Base-by-base conservation (phyloP, 2,797 vertebrate genomes). In the Sylvilagus floridanus region DNA sequence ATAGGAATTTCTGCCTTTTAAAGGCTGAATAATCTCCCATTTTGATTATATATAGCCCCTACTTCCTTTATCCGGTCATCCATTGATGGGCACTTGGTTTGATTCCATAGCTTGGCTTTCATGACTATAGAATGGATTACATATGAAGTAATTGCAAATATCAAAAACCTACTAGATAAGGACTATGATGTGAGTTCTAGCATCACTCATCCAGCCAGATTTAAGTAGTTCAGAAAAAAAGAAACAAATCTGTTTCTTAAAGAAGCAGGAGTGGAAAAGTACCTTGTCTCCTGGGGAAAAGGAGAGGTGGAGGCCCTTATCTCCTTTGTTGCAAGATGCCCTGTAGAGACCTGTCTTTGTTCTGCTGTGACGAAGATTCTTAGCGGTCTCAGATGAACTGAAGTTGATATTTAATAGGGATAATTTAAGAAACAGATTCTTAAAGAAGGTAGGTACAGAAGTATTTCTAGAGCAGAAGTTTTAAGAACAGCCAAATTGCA, bases 211-310 rank as follows among this genome's bases (percentile, higher is more conserved):
- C 21, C 28, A 78, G 68, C 24, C 54, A 57, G n/a, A 17, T 50
- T 91, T 82, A 62, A 76, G 30, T 69, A 47, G 13, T 71, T 83
- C 37, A n/a, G 26, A 47, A 65, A 30, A 30, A 47, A 81, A 16
- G 4, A 28, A 66, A 77, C 47, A 16, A 73, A 50, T 81, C 57
- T 12, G 21, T 88, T 84, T 90, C 24, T 93, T 47, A 86, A 77
- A 88, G 60, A 85, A 95, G 81, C 32, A 77, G 88, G 89, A 66
- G 86, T 86, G 76, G 75, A 91, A 96, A 89, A 96, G 24, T 89
- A 81, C 76, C 42, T 83, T 86, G 32, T 88, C 50, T 88, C 88
- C 76, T 65, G 19, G 26, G n/a, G 78, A 84, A 32, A 65, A 71
- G 78, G 19, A 28, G 32, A n/a, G n/a, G 30, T 21, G 35, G 26